Evolutionary conservation across 1,140 invertebrate species (phyloP), one percentile per base, ranked within the genome.

Genomic region (Oedothorax gibbosus): DNA sequence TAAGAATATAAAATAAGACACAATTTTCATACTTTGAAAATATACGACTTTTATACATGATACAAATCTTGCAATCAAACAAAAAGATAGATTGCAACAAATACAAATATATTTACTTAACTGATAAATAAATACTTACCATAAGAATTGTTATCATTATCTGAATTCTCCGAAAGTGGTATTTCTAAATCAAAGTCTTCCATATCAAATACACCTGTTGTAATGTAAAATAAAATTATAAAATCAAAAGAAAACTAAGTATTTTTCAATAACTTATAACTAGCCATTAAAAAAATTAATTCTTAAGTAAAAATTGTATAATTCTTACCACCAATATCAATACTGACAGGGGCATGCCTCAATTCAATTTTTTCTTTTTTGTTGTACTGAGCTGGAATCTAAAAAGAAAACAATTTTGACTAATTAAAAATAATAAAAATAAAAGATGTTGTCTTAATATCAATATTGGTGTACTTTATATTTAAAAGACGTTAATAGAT

Each of bases 201-300:
- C 83, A 85, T 85, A 72, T 85, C 83, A 85, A 85, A 85, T 11
- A 85, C 65, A 62, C 83, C 83, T 85, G n/a, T 14, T 51, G 54
- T n/a, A 64, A 18, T 68, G 21, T 11, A 77, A 77, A 77, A 20
- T 72, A 21, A 51, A 6, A 73, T 35, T 35, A 53, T 7, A n/a
- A 76, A 62, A 71, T 9, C 35, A 49, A 51, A 51, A 66, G n/a
- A 18, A 11, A 66, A 66, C 64, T 11, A 21, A 21, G 18, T 66
- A 20, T 9, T 5, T 66, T 14, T 60, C 3, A 11, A n/a, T 60
- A 60, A 60, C 9, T 35, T 35, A 35, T 35, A 35, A 35, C 35
- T 35, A 35, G 35, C 35, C 35, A 35, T 35, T 35, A 35, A 35
- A 35, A 35, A 5, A 35, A 35, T 35, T 35, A 35, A 35, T 35